A percentile compares a stretch with the other conserved stretches of the same genome.
These are phyloP conservation scores for Synodontis membranacea DNA, from an alignment of 2,113 vertebrate species.

Conservation along the genomic window DNA sequence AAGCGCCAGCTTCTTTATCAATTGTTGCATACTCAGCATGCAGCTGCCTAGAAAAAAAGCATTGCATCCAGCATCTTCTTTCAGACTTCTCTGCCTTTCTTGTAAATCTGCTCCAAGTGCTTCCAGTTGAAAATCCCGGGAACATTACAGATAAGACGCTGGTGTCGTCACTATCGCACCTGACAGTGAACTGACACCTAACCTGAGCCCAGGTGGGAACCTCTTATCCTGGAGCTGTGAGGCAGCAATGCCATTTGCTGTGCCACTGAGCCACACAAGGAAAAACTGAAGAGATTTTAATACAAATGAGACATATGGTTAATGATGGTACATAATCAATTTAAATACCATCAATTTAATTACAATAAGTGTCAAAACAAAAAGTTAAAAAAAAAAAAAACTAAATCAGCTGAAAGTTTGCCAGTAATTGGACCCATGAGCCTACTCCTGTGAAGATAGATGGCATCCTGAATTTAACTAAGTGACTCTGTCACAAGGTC, in stretches of 20 bases:
- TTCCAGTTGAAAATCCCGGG: too few species aligned
- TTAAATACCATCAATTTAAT: background rate
- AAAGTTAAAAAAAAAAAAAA: background rate
- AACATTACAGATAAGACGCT: too few species aligned
- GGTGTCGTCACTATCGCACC: too few species aligned
- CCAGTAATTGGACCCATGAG: background rate
- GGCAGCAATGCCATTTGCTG: background rate
- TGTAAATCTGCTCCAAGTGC: too few species aligned
- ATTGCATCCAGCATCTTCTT: too few species aligned
- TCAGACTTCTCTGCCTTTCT: too few species aligned
- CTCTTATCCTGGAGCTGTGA: background rate
- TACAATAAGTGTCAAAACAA: slow-evolving; percentile 1
- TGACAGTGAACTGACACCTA: background rate
- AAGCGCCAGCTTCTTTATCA: too few species aligned
- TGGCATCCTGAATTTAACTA: background rate
- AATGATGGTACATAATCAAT: background rate
- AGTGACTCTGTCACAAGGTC: background rate
- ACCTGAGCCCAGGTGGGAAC: background rate
- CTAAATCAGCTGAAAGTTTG: background rate
- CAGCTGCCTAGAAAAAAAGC: too few species aligned
- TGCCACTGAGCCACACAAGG: background rate
- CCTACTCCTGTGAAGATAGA: background rate
- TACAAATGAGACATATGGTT: background rate
- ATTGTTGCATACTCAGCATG: too few species aligned
- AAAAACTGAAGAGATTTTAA: background rate